A percentile compares a stretch with the other conserved stretches of the same genome.
Evolutionary conservation across 2,888 invertebrate species (phyloP).

Genomic region (Apodemia zela): DNA sequence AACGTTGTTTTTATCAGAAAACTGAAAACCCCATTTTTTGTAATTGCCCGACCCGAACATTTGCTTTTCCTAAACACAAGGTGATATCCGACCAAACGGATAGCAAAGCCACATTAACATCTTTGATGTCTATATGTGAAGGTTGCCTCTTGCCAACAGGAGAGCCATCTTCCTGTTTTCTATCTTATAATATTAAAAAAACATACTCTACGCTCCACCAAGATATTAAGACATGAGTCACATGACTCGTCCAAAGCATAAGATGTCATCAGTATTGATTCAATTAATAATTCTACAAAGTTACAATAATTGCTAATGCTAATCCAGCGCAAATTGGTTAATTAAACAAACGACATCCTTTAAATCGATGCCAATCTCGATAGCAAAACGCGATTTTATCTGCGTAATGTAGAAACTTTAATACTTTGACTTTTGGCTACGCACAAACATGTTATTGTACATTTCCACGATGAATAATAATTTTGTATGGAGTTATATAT

Average conservation of each 20-base stretch:
- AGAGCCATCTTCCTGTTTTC: too few relatives aligned
- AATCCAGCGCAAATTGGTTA: constrained; percentile 34
- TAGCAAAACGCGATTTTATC: constrained; percentile 27
- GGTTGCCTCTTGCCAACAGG: too few relatives aligned
- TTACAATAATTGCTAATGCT: constrained; percentile 34
- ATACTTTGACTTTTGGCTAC: constrained; percentile 31
- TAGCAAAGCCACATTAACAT: too few relatives aligned
- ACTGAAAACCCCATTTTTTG: too few relatives aligned
- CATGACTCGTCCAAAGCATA: neutral
- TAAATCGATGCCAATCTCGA: constrained; percentile 33
- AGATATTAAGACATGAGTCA: neutral
- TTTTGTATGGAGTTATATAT: constrained; percentile 1
- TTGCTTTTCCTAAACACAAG: too few relatives aligned
- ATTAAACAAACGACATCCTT: constrained; percentile 35
- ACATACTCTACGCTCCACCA: neutral
- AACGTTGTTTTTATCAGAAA: too few relatives aligned
- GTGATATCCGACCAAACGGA: too few relatives aligned
- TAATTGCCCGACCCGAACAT: too few relatives aligned
- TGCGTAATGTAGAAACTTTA: constrained; percentile 32
- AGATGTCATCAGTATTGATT: constrained; percentile 21
- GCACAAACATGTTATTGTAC: constrained; percentile 18
- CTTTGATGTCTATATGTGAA: too few relatives aligned
- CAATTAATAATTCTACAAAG: constrained; percentile 24
- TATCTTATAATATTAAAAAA: too few relatives aligned
- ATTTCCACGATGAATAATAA: constrained; percentile 19